phyloP scores from a whole-genome alignment of 1,140 invertebrate genomes.

The Temnothorax curvispinosus region DNA sequence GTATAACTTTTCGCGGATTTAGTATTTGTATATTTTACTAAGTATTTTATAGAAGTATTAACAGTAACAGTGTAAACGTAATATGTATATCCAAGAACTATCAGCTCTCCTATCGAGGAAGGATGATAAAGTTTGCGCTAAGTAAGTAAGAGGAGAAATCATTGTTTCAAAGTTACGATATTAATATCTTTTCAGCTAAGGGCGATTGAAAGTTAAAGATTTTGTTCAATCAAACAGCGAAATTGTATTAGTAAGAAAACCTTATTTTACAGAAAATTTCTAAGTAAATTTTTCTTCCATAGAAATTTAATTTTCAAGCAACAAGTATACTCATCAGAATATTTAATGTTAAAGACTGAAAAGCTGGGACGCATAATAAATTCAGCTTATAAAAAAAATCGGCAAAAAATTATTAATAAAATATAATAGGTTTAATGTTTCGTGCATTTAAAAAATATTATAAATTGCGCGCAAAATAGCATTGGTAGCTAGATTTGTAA shows the following conservation, averaged over 20 bases:
- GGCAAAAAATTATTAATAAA: neutral
- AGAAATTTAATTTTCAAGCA: conserved; percentile 3
- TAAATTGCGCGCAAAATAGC: neutral
- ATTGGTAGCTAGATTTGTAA: neutral
- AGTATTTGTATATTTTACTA: neutral
- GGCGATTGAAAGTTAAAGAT: conserved; percentile 46
- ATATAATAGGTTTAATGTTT: neutral
- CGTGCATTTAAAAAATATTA: neutral
- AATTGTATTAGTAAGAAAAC: neutral
- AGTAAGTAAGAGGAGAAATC: conserved; percentile 44
- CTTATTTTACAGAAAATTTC: neutral
- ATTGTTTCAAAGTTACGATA: conserved; percentile 51
- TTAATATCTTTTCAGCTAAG: conserved; percentile 41
- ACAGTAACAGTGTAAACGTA: conserved; percentile 22
- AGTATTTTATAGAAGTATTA: conserved; percentile 36
- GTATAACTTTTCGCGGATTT: conserved; percentile 17
- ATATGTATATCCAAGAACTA: neutral
- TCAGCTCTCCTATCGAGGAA: conserved; percentile 8
- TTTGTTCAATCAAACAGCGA: conserved; percentile 36
- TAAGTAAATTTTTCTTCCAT: neutral
- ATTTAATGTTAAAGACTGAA: conserved; percentile 25
- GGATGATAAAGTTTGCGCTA: conserved; percentile 32
- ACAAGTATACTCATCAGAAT: neutral
- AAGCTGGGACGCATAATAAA: neutral
- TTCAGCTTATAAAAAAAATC: neutral